Conservation (phyloP, 2,888 invertebrate species). For the Drosophila pseudotakahashii region DNA sequence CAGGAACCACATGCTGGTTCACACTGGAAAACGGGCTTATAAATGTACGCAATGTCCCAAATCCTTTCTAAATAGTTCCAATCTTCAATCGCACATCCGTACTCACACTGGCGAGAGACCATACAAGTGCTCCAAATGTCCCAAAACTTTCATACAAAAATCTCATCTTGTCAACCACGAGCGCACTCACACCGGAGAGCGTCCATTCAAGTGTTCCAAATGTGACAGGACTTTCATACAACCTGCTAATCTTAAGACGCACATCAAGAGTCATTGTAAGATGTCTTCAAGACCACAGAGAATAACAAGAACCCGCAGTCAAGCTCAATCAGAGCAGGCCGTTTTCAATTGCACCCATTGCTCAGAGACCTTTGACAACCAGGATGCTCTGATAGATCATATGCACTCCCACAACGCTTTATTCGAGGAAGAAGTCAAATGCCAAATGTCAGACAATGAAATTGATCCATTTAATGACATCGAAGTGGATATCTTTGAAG, state of each 20-base stretch:
- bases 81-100: not conserved
- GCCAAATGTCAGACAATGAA: conserved; percentile 1
- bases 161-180: not conserved
- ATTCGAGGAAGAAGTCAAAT: not conserved
- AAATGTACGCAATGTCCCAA: not conserved
- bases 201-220: not conserved
- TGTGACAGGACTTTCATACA: not conserved
- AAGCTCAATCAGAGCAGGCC: not conserved
- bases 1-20: not conserved
- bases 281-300: not conserved
- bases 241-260: not conserved
- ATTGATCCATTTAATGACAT: not conserved
- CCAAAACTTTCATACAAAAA: conserved; percentile 1
- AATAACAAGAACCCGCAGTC: not conserved
- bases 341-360: not conserved
- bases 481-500: not conserved
- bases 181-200: conserved; percentile 4
- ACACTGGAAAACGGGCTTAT: not conserved
- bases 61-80: not conserved
- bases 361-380: not conserved
- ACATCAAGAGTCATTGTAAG: not conserved
- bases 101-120: not conserved
- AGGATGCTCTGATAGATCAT: not conserved
- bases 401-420: not conserved
- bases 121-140: not conserved